Conservation (phyloP, 2,888 invertebrate species). For the Parthenolecanium corni region DNA sequence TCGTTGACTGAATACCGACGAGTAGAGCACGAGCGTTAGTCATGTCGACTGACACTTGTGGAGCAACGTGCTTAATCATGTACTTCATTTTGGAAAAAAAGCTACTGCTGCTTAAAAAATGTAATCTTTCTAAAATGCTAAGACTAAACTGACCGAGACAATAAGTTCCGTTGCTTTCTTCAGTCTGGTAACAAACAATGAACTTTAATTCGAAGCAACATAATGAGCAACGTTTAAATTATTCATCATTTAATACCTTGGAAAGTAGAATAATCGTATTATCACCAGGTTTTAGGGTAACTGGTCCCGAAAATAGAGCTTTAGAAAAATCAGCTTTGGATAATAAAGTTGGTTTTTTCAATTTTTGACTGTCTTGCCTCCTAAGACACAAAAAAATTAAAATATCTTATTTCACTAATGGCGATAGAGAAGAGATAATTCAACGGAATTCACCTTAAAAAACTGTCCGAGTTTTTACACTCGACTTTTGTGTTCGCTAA, state of each 20-base stretch:
- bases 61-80: conserved; percentile 41
- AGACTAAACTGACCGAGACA: conserved; percentile 59
- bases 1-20: conserved; percentile 66
- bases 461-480: conserved; percentile 48
- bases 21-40: conserved; percentile 49
- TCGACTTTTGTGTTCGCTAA: conserved; percentile 62
- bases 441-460: conserved; percentile 37
- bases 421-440: not conserved
- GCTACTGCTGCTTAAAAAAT: conserved; percentile 52
- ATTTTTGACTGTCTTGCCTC: conserved; percentile 39
- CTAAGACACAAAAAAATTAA: conserved; percentile 34
- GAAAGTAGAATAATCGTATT: conserved; percentile 39
- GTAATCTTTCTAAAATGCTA: conserved; percentile 52
- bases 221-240: not conserved
- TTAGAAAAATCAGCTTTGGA: conserved; percentile 52
- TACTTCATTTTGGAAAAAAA: conserved; percentile 45
- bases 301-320: conserved; percentile 40
- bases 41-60: conserved; percentile 4
- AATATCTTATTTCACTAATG: conserved; percentile 1
- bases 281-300: conserved; percentile 41
- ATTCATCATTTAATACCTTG: conserved; percentile 36
- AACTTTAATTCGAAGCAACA: not conserved
- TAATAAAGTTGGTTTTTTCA: conserved; percentile 52
- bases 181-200: conserved; percentile 39
- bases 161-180: conserved; percentile 53